A percentile compares a stretch with the other conserved stretches of the same genome.
Conservation (phyloP, 2,888 invertebrate species). For the Drosophila ezoana region DNA sequence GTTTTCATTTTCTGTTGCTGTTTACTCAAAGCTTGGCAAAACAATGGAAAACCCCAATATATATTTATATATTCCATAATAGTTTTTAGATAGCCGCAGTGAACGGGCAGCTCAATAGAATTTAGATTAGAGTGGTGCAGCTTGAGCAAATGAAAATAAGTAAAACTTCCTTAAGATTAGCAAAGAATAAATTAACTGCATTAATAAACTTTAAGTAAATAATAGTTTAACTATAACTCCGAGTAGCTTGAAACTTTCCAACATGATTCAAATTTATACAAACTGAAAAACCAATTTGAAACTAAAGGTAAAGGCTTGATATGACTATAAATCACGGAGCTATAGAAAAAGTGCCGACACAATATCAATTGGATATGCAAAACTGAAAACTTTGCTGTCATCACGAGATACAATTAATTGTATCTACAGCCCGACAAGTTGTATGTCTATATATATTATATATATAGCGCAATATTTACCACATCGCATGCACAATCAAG, state of each 20-base stretch:
- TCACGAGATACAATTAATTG: conserved; percentile 21
- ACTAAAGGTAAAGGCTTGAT: no score
- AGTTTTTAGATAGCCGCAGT: background rate
- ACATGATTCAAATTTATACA: no score
- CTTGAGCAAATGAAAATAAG: no score
- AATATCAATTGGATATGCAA: conserved; percentile 11
- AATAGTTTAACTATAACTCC: no score
- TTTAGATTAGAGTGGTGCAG: no score
- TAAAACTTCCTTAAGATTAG: no score
- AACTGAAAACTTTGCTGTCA: conserved; percentile 32
- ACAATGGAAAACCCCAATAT: conserved; percentile 27
- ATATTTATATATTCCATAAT: background rate
- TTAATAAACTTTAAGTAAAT: no score
- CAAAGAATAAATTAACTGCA: no score
- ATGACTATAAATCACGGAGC: no score
- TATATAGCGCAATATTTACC: conserved; percentile 18
- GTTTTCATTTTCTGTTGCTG: background rate
- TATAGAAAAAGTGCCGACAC: no score
- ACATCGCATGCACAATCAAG: conserved; percentile 45
- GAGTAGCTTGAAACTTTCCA: no score
- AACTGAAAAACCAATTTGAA: background rate
- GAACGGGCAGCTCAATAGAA: background rate
- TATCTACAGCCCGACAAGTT: background rate
- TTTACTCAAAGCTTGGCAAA: background rate
- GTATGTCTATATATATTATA: background rate